Percentiles rank a stretch among this genome's conserved stretches.
phyloP scores from a whole-genome alignment of 1,140 invertebrate species.

The Bombus fervidus region DNA sequence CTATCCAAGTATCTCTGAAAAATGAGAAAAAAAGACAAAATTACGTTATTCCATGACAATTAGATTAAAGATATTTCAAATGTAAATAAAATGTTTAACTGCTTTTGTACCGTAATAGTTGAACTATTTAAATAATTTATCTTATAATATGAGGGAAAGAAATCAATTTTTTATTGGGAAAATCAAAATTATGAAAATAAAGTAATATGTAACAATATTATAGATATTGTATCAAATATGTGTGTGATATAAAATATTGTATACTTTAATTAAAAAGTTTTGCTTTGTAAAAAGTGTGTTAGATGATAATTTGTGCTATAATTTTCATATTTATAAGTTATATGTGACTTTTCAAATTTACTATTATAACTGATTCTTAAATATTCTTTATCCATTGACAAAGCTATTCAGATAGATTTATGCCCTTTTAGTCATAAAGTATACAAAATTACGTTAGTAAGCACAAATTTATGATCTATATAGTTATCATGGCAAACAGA shows the following conservation, averaged over 20 bases:
- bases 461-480: conserved; percentile 13
- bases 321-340: conserved; percentile 32
- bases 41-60: background rate
- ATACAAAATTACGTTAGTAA: background rate
- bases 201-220: background rate
- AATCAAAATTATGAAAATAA: background rate
- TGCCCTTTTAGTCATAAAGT: background rate
- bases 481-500: conserved; percentile 31
- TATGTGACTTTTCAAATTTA: conserved; percentile 9
- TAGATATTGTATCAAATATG: background rate
- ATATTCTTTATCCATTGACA: background rate
- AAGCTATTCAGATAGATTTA: conserved; percentile 12
- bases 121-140: background rate
- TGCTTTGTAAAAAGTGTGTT: conserved; percentile 38
- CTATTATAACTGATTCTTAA: conserved; percentile 15
- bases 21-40: conserved; percentile 58
- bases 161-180: background rate
- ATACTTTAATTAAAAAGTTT: conserved; percentile 24
- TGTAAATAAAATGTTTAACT: conserved; percentile 4
- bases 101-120: background rate
- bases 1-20: conserved; percentile 78
- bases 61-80: background rate
- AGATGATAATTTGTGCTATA: conserved; percentile 29
- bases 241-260: background rate
- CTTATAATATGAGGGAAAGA: background rate